Evolutionary conservation across 2,797 vertebrate species (phyloP).

Genomic region (Siniperca obscura): DNA sequence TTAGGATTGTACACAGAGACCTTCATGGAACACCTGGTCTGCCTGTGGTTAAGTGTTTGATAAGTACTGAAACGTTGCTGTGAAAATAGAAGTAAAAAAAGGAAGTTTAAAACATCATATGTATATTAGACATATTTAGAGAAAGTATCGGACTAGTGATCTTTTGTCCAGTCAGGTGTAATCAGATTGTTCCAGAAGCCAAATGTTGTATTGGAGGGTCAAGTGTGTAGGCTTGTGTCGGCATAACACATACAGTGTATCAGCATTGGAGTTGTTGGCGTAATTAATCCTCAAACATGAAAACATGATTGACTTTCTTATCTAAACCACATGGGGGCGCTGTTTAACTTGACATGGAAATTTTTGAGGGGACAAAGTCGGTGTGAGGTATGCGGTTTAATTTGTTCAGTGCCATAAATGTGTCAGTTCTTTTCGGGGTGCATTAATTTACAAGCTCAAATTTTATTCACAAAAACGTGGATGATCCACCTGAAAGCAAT

Average conservation of each 20-base stretch:
- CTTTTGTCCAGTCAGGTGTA: background rate
- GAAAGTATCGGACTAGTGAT: background rate
- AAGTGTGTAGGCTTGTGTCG: background rate
- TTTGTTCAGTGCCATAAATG: background rate
- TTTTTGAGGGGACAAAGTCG: background rate
- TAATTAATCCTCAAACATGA: background rate
- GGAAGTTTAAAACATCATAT: background rate
- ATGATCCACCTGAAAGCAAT: conserved; percentile 18
- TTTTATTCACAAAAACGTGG: background rate
- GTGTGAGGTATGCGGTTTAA: background rate
- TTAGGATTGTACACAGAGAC: background rate
- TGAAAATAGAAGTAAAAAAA: conserved; percentile 1
- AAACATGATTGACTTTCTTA: background rate
- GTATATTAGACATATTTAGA: background rate
- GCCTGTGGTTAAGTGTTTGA: background rate
- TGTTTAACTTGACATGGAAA: conserved; percentile 4
- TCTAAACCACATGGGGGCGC: conserved; percentile 20
- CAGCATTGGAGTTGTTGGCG: background rate
- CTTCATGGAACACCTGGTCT: background rate
- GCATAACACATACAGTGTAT: background rate
- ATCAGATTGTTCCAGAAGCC: background rate
- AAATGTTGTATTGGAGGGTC: background rate
- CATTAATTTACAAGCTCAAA: background rate
- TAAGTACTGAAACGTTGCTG: background rate
- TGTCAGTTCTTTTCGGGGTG: background rate